A percentile compares a stretch with the other conserved stretches of the same genome.
phyloP scores from a whole-genome alignment of 64 coral and sea anemone species.

The Porites australiensis region DNA sequence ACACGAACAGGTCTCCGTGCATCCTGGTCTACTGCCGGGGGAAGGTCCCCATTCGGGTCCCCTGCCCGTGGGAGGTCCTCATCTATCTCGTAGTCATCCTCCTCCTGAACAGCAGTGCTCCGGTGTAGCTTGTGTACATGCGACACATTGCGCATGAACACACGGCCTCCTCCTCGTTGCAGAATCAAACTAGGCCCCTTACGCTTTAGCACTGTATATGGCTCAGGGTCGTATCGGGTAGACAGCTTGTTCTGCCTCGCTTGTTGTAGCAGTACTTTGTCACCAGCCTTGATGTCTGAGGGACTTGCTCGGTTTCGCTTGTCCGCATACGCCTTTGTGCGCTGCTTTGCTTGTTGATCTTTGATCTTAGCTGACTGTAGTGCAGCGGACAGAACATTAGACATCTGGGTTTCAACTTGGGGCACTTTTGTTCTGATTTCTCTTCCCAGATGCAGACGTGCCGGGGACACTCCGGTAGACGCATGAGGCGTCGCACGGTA shows the following conservation, averaged over 20 bases:
- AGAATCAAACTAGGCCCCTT: conserved; percentile 33
- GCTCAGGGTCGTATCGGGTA: conserved; percentile 25
- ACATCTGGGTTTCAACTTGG: conserved; percentile 25
- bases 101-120: background rate
- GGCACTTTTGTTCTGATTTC: conserved; percentile 62
- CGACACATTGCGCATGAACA: conserved; percentile 59
- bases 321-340: conserved; percentile 43
- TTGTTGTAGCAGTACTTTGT: conserved; percentile 46
- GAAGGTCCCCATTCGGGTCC: background rate
- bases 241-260: conserved; percentile 32
- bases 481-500: conserved; percentile 44
- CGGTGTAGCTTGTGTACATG: conserved; percentile 43
- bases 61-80: background rate
- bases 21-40: background rate
- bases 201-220: conserved; percentile 32
- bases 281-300: conserved; percentile 17
- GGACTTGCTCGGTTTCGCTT: conserved; percentile 50
- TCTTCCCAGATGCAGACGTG: conserved; percentile 29
- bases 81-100: conserved; percentile 42
- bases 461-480: conserved; percentile 24
- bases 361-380: background rate
- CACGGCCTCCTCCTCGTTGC: conserved; percentile 7
- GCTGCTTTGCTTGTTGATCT: conserved; percentile 9
- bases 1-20: conserved; percentile 7
- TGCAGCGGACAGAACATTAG: conserved; percentile 17